Conservation (phyloP, 23 tunicate species). For the Styela clava region DNA sequence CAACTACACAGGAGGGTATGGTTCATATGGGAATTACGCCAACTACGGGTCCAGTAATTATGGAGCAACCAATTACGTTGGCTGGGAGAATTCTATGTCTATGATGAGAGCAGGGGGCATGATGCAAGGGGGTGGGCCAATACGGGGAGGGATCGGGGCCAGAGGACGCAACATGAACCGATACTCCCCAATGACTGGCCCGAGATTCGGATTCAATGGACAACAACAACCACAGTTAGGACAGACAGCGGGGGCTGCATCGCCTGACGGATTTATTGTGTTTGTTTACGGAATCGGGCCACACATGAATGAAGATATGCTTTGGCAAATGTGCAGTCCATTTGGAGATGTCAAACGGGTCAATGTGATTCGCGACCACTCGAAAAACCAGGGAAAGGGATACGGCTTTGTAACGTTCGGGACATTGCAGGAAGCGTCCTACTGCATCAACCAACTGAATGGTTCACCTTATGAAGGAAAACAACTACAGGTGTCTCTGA, state of each 20-base stretch:
- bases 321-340: slow-evolving; percentile 60
- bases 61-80: background rate
- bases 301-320: slow-evolving; percentile 36
- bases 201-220: slow-evolving; percentile 4
- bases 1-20: background rate
- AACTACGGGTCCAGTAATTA: background rate
- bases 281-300: slow-evolving; percentile 94
- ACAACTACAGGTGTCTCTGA: slow-evolving; percentile 72
- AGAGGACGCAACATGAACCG: slow-evolving; percentile 15
- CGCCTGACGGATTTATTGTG: slow-evolving; percentile 36
- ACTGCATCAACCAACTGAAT: slow-evolving; percentile 48
- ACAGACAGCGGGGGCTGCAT: background rate
- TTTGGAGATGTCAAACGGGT: slow-evolving; percentile 62
- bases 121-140: slow-evolving; percentile 26
- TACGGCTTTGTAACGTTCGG: slow-evolving; percentile 74
- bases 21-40: background rate
- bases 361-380: slow-evolving; percentile 64
- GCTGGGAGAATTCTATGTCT: background rate
- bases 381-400: slow-evolving; percentile 67
- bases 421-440: slow-evolving; percentile 43
- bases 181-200: slow-evolving; percentile 20
- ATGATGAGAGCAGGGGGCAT: background rate
- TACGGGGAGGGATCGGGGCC: slow-evolving; percentile 1
- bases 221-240: background rate
- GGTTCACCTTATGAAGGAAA: slow-evolving; percentile 35